Percentiles rank a stretch among this genome's conserved stretches.
Conservation (phyloP, 1,140 invertebrate species). For the Atopsyche davidsoni region DNA sequence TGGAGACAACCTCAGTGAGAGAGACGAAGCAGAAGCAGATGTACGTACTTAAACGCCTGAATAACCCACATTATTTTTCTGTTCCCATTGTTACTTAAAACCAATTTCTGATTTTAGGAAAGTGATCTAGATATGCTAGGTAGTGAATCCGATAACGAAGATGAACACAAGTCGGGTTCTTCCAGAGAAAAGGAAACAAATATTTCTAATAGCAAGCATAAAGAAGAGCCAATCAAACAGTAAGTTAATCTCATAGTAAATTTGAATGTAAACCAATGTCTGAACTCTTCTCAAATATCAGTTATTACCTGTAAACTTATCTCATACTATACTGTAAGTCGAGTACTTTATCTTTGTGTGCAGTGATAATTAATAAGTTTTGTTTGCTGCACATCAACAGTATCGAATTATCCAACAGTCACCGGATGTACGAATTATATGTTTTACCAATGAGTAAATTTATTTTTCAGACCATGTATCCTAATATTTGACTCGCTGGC, state of each 20-base stretch:
- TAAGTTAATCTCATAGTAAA: slow-evolving; percentile 35
- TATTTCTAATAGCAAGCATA: slow-evolving; percentile 29
- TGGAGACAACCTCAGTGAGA: slow-evolving; percentile 65
- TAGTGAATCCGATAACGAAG: slow-evolving; percentile 58
- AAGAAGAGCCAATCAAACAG: slow-evolving; percentile 54
- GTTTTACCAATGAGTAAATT: slow-evolving; percentile 10
- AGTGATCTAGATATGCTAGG: slow-evolving; percentile 46
- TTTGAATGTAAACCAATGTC: slow-evolving; percentile 6
- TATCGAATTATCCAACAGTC: too few relatives aligned
- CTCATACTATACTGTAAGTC: too few relatives aligned
- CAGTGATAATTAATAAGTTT: too few relatives aligned
- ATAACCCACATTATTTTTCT: slow-evolving; percentile 23
- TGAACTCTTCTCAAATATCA: neutral
- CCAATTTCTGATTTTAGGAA: slow-evolving; percentile 33
- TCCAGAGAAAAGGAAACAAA: slow-evolving; percentile 38
- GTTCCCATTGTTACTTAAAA: neutral
- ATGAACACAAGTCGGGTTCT: slow-evolving; percentile 38
- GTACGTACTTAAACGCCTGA: slow-evolving; percentile 43
- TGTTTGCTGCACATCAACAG: too few relatives aligned
- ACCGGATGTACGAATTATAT: too few relatives aligned
- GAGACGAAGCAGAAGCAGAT: slow-evolving; percentile 78
- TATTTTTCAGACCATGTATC: slow-evolving; percentile 72
- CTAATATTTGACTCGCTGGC: slow-evolving; percentile 91
- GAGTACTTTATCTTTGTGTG: too few relatives aligned
- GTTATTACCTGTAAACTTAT: too few relatives aligned